Evolutionary conservation across 2,888 invertebrate species (phyloP), one percentile per base, ranked within the genome.

Genomic region (Zygogramma bicolorata): DNA sequence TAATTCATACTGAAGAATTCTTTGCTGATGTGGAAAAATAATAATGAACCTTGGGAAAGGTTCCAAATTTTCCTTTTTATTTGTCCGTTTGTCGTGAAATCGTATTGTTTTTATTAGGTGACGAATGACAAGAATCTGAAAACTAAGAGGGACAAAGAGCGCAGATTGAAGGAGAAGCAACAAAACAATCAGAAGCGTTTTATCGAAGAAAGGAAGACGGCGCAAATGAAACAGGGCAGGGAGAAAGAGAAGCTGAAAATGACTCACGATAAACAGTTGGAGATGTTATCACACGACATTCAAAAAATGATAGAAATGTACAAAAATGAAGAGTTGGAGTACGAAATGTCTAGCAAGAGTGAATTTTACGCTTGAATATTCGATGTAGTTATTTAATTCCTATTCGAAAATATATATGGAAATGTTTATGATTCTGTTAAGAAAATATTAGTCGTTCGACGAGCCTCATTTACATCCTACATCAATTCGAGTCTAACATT

Each of bases 121-220:
- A 93, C 94, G 85, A 96, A 95, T 86, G 99, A 99, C 87, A 99
- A 99, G 88, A 95, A 96, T 0, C 90, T 99, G 69, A 95, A 98
- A 87, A 98, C 98, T 70, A 97, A 99, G 83, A 97, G 97, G 74
- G 99, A 99, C 86, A 96, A 97, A 82, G 99, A 99, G 85, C 92
- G 98, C 53, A 91, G 98, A 57, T 90, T 98, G 69, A 90, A 96
- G 29, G 97, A 99, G 88, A 97, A 98, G 87, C 97, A 98, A 83
- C 97, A 98, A 85, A 98, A 98, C 86, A 98, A 98, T 86, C 97
- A 97, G 66, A 98, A 98, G 88, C 95, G 96, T 83, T 99, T 99
- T 85, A 93, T 98, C 90, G 98, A 99, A 80, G 98, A 99, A 87
- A 91, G 97, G 70, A 96, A 94, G 90, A 92, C 91, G 75, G 93